A percentile compares a stretch with the other conserved stretches of the same genome.
Evolutionary conservation across 2,888 invertebrate genomes (phyloP).

Genomic region (Eupithecia inturbata): DNA sequence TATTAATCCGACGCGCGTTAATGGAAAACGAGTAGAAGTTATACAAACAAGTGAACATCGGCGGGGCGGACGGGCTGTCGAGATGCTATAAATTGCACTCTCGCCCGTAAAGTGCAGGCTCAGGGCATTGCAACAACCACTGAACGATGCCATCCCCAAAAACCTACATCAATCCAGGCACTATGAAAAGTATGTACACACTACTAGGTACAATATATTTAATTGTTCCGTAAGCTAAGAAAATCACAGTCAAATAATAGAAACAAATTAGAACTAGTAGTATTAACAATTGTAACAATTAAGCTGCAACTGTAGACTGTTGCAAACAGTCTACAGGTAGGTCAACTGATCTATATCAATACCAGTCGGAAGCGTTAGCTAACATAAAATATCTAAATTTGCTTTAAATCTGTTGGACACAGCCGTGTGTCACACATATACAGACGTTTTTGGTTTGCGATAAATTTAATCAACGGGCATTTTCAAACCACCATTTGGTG

Average conservation of each 20-base stretch:
- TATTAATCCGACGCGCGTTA: slow-evolving; percentile 81
- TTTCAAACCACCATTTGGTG: not conserved
- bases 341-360: too few relatives aligned
- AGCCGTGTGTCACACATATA: not conserved
- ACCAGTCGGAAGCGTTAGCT: too few relatives aligned
- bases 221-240: not conserved
- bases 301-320: too few relatives aligned
- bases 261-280: too few relatives aligned
- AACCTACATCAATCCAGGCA: not conserved
- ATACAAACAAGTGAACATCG: slow-evolving; percentile 75
- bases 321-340: too few relatives aligned
- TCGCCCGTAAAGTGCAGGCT: slow-evolving; percentile 61
- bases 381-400: not conserved
- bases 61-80: slow-evolving; percentile 49
- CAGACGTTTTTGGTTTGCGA: not conserved
- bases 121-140: slow-evolving; percentile 25
- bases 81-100: slow-evolving; percentile 78
- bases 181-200: not conserved
- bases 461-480: not conserved
- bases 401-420: not conserved
- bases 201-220: not conserved
- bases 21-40: slow-evolving; percentile 81
- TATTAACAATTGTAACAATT: too few relatives aligned
- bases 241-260: too few relatives aligned
- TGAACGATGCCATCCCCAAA: not conserved